A percentile compares a stretch with the other conserved stretches of the same genome.
Conservation (phyloP, 2,113 vertebrate species). For the Potamarius usumacintae region DNA sequence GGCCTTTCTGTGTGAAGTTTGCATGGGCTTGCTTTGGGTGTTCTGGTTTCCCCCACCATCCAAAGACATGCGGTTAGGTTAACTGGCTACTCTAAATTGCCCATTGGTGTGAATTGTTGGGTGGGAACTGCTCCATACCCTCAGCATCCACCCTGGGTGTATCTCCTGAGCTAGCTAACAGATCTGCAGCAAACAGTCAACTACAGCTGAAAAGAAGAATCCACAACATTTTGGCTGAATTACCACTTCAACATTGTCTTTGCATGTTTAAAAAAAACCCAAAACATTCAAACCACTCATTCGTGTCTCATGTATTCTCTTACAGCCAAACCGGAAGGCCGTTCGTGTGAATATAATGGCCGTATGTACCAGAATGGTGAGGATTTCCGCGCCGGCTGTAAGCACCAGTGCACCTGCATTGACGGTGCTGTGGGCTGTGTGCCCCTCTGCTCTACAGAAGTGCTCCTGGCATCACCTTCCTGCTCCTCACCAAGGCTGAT, state of each 20-base stretch:
- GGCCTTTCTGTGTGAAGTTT: too few species aligned
- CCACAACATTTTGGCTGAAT: neutral
- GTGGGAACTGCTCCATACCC: too few species aligned
- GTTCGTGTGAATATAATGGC: conserved; percentile 79
- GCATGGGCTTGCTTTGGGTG: too few species aligned
- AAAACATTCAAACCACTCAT: neutral
- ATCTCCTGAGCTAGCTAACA: too few species aligned
- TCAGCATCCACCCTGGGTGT: too few species aligned
- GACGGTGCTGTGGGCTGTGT: conserved; percentile 80
- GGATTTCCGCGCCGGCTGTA: conserved; percentile 78
- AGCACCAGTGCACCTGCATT: conserved; percentile 83
- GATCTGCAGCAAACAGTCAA: too few species aligned
- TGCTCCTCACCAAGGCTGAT: conserved; percentile 74
- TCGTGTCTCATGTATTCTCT: neutral
- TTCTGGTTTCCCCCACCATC: too few species aligned
- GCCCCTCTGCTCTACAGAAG: conserved; percentile 75
- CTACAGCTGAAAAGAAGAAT: too few species aligned
- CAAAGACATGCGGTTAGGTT: too few species aligned
- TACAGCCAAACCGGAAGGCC: conserved; percentile 78
- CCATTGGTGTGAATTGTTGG: too few species aligned
- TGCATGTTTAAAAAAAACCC: neutral
- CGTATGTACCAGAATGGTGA: conserved; percentile 80
- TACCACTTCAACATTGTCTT: neutral
- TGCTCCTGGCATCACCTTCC: conserved; percentile 69
- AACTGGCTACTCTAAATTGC: too few species aligned